phyloP scores from a whole-genome alignment of 2,888 invertebrate species.

The Sphaerophoria taeniata region DNA sequence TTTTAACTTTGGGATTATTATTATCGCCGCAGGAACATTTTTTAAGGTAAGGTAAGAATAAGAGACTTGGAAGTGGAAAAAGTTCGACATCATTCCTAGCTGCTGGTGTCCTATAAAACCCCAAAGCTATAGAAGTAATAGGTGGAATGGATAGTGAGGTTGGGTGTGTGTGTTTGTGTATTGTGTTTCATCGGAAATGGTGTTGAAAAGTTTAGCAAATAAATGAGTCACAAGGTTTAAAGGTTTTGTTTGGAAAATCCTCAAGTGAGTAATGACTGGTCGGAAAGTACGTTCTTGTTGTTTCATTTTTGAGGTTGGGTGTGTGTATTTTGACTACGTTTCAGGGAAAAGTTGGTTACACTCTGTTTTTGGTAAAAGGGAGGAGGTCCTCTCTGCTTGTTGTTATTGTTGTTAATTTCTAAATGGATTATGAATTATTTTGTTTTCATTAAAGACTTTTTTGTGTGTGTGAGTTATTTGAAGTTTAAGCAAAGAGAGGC shows the following conservation, averaged over 20 bases:
- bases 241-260: slow-evolving; percentile 70
- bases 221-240: slow-evolving; percentile 68
- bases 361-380: not conserved
- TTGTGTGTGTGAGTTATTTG: not conserved
- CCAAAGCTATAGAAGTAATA: not conserved
- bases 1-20: slow-evolving; percentile 49
- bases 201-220: slow-evolving; percentile 68
- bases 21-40: slow-evolving; percentile 57
- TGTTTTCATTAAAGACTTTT: slow-evolving; percentile 28
- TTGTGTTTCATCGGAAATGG: not conserved
- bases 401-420: slow-evolving; percentile 64
- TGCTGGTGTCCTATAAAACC: slow-evolving; percentile 27
- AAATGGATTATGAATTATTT: slow-evolving; percentile 72
- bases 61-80: slow-evolving; percentile 17
- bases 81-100: slow-evolving; percentile 51
- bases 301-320: slow-evolving; percentile 6
- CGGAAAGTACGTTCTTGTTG: slow-evolving; percentile 21
- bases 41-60: slow-evolving; percentile 46
- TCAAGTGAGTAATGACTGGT: slow-evolving; percentile 68
- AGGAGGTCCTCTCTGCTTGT: slow-evolving; percentile 4
- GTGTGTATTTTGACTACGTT: not conserved
- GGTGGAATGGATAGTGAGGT: not conserved
- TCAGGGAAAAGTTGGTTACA: not conserved
- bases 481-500: not conserved
- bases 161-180: too few relatives aligned